Percentiles rank a stretch among this genome's conserved stretches.
phyloP scores from a whole-genome alignment of 1,140 invertebrate species.

The Caenorhabditis briggsae region DNA sequence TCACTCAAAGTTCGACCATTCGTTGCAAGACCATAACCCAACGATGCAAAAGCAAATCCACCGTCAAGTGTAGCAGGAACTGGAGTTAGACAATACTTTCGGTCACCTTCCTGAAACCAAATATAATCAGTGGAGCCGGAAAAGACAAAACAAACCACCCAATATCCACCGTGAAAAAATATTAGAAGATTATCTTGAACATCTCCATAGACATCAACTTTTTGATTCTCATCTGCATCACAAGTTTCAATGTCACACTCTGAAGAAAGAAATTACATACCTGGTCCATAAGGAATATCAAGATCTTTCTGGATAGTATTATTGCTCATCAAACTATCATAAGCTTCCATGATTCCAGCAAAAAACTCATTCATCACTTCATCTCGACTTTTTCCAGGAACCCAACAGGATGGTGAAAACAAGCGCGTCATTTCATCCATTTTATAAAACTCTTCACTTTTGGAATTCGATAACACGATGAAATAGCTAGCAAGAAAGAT shows the following conservation, averaged over 20 bases:
- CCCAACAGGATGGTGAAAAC: slow-evolving; percentile 28
- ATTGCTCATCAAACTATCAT: neutral
- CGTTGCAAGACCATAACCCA: slow-evolving; percentile 7
- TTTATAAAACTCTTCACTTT: neutral
- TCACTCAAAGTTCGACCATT: neutral
- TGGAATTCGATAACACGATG: neutral
- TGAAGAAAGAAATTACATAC: neutral
- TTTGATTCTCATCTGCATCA: slow-evolving; percentile 20
- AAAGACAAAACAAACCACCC: neutral
- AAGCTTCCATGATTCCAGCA: neutral
- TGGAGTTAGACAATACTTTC: slow-evolving; percentile 25
- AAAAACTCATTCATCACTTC: slow-evolving; percentile 39
- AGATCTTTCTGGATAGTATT: neutral
- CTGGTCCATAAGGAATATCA: neutral
- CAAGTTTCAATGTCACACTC: neutral
- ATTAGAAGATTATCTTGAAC: neutral
- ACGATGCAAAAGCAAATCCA: neutral
- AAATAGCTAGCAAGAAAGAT: too few species aligned
- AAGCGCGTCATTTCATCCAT: slow-evolving; percentile 20
- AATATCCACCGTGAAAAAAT: slow-evolving; percentile 30
- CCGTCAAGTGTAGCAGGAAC: neutral
- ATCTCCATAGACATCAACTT: slow-evolving; percentile 20
- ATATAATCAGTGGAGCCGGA: neutral
- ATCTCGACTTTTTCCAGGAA: slow-evolving; percentile 21
- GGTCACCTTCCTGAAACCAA: neutral